Base-by-base conservation (phyloP, 2,113 vertebrate genomes). In the Ochotona curzoniae region DNA sequence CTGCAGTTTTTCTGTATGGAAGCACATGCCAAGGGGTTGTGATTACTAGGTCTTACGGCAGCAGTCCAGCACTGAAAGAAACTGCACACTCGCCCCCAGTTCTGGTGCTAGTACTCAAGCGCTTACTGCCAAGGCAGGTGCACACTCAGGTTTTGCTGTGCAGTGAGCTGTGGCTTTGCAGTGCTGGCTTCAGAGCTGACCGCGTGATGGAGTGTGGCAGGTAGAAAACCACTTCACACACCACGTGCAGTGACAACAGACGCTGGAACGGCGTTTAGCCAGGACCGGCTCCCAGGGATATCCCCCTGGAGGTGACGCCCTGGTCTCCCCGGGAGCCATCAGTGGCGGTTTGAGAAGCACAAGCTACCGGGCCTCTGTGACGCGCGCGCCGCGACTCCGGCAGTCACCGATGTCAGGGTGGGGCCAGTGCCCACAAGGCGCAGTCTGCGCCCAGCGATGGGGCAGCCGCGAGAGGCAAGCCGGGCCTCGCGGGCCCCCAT, bases 361-460 rank as follows among this genome's bases (percentile, higher is more conserved):
- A 57, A 57, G 54, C 17, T 5, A 25, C 26, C 30, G 8, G 7
- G 30, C 78, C 67, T 96, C 89, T 96, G 78, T 92, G 96, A 96
- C 91, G 94, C 18, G 2, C 7, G 2, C 8, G 7, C n/a, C n/a
- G 84, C 32, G n/a, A n/a, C 15, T 35, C 54, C 89, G 35, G 44
- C 74, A 74, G 78, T n/a, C 35, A 73, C 76, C 44, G 64, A 26
- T 32, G 7, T 60, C 63, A 60, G 35, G 38, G 64, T 49, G 0
- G 0, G 3, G 32, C 75, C 11, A 0, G 6, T 15, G 0, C 7
- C 32, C 2, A 28, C 66, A 18, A 49, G 0, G 71, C 32, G 8
- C 79, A n/a, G 88, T 74, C 76, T 71, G 57, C 90, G 9, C 21
- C 71, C 76, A 11, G 95, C 74, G 71, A 95, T 94, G 94, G 95